phyloP scores from a whole-genome alignment of 35 echinoderm and acorn worm species.

The Acanthaster planci region DNA sequence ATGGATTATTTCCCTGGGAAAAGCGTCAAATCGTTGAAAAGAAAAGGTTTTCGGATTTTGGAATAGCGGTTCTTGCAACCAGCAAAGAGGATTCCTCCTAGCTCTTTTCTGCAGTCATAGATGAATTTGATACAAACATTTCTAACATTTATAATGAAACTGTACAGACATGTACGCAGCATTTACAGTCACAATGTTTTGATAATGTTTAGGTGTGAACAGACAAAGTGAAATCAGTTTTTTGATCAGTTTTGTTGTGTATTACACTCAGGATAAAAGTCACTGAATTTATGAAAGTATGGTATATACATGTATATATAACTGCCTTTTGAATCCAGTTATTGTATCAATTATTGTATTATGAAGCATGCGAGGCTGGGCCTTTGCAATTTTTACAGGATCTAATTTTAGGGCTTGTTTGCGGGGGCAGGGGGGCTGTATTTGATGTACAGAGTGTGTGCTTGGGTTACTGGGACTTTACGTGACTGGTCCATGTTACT shows the following conservation, averaged over 20 bases:
- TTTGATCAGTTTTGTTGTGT: neutral
- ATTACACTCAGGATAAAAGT: constrained; percentile 18
- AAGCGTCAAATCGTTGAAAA: neutral
- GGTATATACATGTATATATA: constrained; percentile 4
- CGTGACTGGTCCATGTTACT: neutral
- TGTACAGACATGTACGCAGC: neutral
- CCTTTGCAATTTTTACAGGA: constrained; percentile 13
- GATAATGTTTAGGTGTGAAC: neutral
- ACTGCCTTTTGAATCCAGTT: constrained; percentile 7
- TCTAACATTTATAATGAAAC: neutral
- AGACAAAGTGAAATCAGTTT: neutral
- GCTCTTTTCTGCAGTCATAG: neutral
- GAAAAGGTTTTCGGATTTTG: neutral
- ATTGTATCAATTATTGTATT: neutral
- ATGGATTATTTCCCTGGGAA: neutral
- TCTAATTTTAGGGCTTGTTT: neutral
- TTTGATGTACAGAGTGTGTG: neutral
- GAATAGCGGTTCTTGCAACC: neutral
- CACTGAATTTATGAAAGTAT: neutral
- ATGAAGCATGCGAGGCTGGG: constrained; percentile 10
- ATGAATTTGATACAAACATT: constrained; percentile 13
- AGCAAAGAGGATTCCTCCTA: neutral
- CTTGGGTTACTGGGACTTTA: neutral
- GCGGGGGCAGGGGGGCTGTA: neutral
- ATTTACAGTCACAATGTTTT: neutral